phyloP scores from a whole-genome alignment of 2,888 invertebrate species.

The Trissoscelio sp. region DNA sequence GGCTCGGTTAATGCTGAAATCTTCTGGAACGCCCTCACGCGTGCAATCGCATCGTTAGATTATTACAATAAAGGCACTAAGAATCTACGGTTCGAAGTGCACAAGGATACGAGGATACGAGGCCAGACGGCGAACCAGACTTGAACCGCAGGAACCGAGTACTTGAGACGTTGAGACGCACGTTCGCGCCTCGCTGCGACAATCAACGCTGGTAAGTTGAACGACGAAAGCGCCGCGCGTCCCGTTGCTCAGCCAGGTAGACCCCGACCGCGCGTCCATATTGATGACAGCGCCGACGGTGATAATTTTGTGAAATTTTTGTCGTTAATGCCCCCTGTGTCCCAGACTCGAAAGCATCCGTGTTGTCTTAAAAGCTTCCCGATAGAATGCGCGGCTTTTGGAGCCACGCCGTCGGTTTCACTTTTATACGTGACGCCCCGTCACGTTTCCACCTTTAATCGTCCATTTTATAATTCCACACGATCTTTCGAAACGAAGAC shows the following conservation, averaged over 20 bases:
- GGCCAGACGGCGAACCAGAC: too few relatives aligned
- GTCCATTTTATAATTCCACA: slow-evolving; percentile 41
- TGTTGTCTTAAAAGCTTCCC: slow-evolving; percentile 81
- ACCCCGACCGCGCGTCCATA: slow-evolving; percentile 82
- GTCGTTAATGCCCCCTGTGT: slow-evolving; percentile 88
- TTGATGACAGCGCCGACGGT: slow-evolving; percentile 89
- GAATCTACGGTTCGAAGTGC: slow-evolving; percentile 32
- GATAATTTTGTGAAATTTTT: slow-evolving; percentile 88
- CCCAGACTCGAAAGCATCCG: slow-evolving; percentile 83
- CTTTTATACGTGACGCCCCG: slow-evolving; percentile 4
- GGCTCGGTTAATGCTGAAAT: slow-evolving; percentile 64
- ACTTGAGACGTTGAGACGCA: too few relatives aligned
- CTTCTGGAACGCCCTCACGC: slow-evolving; percentile 86
- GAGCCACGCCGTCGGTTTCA: slow-evolving; percentile 15
- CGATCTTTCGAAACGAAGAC: too few relatives aligned
- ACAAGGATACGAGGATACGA: too few relatives aligned
- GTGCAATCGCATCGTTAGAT: slow-evolving; percentile 84
- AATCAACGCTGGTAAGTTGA: slow-evolving; percentile 71
- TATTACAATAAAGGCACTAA: slow-evolving; percentile 56
- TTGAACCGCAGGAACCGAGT: too few relatives aligned
- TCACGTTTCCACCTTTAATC: slow-evolving; percentile 11
- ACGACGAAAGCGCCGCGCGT: slow-evolving; percentile 70
- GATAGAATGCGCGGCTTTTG: slow-evolving; percentile 82
- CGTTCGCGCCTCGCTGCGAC: slow-evolving; percentile 13
- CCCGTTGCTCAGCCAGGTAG: slow-evolving; percentile 68